Evolutionary conservation across 2,113 vertebrate species (phyloP).

Genomic region (Chrysemys picta): DNA sequence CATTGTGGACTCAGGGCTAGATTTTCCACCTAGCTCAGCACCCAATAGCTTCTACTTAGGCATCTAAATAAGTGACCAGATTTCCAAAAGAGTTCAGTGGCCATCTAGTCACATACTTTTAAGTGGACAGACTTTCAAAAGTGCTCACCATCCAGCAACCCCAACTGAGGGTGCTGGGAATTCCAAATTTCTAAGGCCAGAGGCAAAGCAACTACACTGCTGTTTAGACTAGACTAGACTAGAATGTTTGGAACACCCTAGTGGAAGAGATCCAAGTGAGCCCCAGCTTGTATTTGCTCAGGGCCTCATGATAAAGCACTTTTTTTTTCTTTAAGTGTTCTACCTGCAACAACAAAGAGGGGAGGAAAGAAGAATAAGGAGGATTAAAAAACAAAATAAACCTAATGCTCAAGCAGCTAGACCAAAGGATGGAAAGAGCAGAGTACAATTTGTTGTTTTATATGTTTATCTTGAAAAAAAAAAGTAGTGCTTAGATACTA

Average conservation of each 20-base stretch:
- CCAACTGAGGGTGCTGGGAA: slow-evolving; percentile 30
- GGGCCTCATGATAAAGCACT: background rate
- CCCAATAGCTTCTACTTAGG: background rate
- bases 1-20: background rate
- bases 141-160: slow-evolving; percentile 36
- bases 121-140: slow-evolving; percentile 1
- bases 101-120: slow-evolving; percentile 38
- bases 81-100: slow-evolving; percentile 29
- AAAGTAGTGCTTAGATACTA: background rate
- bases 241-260: slow-evolving; percentile 20
- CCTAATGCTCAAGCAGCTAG: background rate
- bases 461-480: slow-evolving; percentile 9
- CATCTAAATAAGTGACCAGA: background rate
- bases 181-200: slow-evolving; percentile 50
- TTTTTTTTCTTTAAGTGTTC: background rate
- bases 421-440: slow-evolving; percentile 19
- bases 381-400: background rate
- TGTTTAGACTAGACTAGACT: slow-evolving; percentile 24
- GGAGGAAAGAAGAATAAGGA: background rate
- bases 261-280: slow-evolving; percentile 18
- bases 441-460: background rate
- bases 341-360: background rate
- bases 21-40: slow-evolving; percentile 15
- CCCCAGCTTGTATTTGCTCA: background rate
- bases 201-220: slow-evolving; percentile 56